A percentile compares a stretch with the other conserved stretches of the same genome.
These are phyloP conservation scores for Lichenostomus cassidix DNA, from an alignment of 2,113 vertebrate genomes.

Conservation along the genomic window DNA sequence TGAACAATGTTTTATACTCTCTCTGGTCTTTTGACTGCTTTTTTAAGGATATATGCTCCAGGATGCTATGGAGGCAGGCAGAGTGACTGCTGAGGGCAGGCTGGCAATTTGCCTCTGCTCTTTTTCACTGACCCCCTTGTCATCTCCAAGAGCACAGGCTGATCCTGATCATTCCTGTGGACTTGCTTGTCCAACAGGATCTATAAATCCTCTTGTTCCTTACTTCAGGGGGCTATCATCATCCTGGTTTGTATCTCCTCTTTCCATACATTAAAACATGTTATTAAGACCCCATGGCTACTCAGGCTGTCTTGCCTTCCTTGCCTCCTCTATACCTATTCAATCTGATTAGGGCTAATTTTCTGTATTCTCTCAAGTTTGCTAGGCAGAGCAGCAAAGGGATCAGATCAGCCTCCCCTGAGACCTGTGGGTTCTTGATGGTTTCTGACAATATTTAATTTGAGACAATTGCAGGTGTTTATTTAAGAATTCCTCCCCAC, in stretches of 20 bases:
- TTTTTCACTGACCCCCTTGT: background rate
- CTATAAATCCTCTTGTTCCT: background rate
- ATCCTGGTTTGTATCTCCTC: background rate
- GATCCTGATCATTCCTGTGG: background rate
- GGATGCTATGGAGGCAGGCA: background rate
- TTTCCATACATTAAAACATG: fast-evolving
- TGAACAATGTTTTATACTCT: background rate
- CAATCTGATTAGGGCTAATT: background rate
- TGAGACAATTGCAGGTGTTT: background rate
- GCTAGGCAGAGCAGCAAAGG: background rate
- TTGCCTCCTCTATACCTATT: background rate
- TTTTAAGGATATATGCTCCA: background rate
- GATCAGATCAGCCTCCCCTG: background rate
- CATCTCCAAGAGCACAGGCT: background rate
- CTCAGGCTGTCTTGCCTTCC: background rate
- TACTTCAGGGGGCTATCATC: background rate
- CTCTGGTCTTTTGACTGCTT: background rate
- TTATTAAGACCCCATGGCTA: background rate
- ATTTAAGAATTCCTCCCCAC: background rate
- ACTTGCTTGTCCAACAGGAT: background rate
- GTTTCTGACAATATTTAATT: background rate
- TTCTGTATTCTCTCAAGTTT: background rate
- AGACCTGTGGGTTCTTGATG: fast-evolving
- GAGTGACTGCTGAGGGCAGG: fast-evolving
- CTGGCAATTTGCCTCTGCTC: background rate